Percentiles rank a stretch among this genome's conserved stretches.
Conservation (phyloP, 1,140 invertebrate species). For the Achroia grisella region DNA sequence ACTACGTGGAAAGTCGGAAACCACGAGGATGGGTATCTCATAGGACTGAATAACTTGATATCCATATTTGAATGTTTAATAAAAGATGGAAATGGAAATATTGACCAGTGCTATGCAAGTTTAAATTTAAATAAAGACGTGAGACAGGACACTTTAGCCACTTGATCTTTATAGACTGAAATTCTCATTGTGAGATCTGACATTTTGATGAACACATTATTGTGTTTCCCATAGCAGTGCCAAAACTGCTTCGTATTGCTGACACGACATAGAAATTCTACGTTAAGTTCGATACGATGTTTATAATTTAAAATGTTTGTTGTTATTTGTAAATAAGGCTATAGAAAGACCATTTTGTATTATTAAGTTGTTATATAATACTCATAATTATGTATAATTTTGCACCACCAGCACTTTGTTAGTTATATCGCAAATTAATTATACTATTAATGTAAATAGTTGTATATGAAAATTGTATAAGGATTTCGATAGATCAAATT, state of each 20-base stretch:
- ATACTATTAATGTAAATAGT: too few species aligned
- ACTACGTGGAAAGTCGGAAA: conserved; percentile 95
- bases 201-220: conserved; percentile 14
- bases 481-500: too few species aligned
- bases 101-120: conserved; percentile 49
- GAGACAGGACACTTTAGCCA: conserved; percentile 53
- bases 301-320: too few species aligned
- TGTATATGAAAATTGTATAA: too few species aligned
- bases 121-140: conserved; percentile 52
- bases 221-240: conserved; percentile 18
- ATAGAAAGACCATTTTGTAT: conserved; percentile 1
- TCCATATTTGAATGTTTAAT: conserved; percentile 83
- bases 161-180: conserved; percentile 39
- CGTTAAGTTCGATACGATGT: conserved; percentile 15
- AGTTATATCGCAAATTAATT: too few species aligned
- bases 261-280: conserved; percentile 11
- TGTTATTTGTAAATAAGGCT: too few species aligned
- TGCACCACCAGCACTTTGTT: too few species aligned
- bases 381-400: conserved; percentile 18
- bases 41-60: conserved; percentile 95
- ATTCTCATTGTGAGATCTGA: conserved; percentile 21
- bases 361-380: conserved; percentile 31
- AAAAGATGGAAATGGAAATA: conserved; percentile 59
- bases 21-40: conserved; percentile 98
- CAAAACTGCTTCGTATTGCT: conserved; percentile 22